phyloP scores from a whole-genome alignment of 2,113 vertebrate genomes.

The Talpa occidentalis region DNA sequence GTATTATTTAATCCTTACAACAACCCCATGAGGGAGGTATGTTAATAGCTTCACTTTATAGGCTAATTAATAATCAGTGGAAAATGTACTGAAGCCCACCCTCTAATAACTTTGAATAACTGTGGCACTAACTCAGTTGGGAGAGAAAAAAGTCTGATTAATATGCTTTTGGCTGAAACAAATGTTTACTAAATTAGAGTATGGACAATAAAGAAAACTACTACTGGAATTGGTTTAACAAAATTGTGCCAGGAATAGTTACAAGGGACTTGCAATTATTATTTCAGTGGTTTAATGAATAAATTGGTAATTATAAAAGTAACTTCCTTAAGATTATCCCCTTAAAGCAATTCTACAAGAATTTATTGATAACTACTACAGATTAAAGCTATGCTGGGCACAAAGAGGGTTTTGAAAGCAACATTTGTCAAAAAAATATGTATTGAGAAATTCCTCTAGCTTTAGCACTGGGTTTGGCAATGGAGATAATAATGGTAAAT shows the following conservation, averaged over 20 bases:
- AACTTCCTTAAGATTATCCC: not conserved
- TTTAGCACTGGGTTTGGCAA: not conserved
- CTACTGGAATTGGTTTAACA: not conserved
- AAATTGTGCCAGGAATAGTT: conserved; percentile 21
- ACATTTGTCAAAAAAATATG: conserved; percentile 14
- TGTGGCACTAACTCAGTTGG: not conserved
- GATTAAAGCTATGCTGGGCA: conserved; percentile 24
- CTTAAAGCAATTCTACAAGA: conserved; percentile 8
- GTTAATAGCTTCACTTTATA: not conserved
- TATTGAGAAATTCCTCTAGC: conserved; percentile 19
- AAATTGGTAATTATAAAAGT: not conserved
- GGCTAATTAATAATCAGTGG: not conserved
- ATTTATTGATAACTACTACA: conserved; percentile 2
- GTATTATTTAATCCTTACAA: not conserved
- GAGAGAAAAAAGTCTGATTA: not conserved
- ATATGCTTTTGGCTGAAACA: not conserved
- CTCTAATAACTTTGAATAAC: not conserved
- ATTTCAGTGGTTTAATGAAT: conserved; percentile 18
- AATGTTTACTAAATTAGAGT: not conserved
- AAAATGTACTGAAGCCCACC: not conserved
- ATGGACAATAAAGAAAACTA: not conserved
- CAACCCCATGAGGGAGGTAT: not conserved
- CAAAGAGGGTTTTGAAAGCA: not conserved
- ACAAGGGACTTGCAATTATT: conserved; percentile 17
- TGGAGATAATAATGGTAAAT: not conserved